Base-by-base conservation (phyloP, 2,113 vertebrate genomes). In the Pachypanchax playfairii region DNA sequence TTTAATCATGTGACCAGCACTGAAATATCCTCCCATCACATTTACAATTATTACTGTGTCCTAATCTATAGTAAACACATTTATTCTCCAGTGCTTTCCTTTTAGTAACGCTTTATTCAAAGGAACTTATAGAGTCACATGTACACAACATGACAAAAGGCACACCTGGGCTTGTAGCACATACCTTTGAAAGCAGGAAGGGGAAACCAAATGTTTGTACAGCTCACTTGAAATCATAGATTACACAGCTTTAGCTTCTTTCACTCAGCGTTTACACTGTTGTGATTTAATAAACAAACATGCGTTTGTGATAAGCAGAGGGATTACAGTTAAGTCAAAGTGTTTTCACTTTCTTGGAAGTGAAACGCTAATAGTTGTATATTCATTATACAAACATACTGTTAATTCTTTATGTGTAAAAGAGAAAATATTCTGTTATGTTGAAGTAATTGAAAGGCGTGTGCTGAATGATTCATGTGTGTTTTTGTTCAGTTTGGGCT, bases 91-190 rank as follows among this genome's bases (percentile, higher is more conserved):
- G 69, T 48, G 35, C 49, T 47, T 31, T 7, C 51, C n/a, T 41
- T 44, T 24, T 5, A 29, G 20, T 21, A 41, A 49, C 43, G 31
- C 64, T 63, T 61, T 35, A 4, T 50, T 46, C 14, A 47, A 38
- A 42, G 56, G 42, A 60, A 17, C 36, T 29, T 4, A 48, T 72
- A 47, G 55, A 20, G 20, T 66, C 3, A 1, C 11, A 5, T 21
- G 33, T 62, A 70, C 52, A 64, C 46, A 44, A 1, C 0, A 24
- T 15, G 49, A 84, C 54, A 77, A 84, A 73, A 61, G 70, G 51
- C 68, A 55, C 84, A 83, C 67, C 77, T 77, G 65, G 63, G 29
- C 46, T 54, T 38, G 56, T 43, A 48, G 55, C 15, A n/a, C 49
- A 44, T 24, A 35, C 59, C 71, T 76, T 22, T 42, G 21, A 61